Evolutionary conservation across 2,888 invertebrate genomes (phyloP).

Genomic region (Anarsia innoxiella): DNA sequence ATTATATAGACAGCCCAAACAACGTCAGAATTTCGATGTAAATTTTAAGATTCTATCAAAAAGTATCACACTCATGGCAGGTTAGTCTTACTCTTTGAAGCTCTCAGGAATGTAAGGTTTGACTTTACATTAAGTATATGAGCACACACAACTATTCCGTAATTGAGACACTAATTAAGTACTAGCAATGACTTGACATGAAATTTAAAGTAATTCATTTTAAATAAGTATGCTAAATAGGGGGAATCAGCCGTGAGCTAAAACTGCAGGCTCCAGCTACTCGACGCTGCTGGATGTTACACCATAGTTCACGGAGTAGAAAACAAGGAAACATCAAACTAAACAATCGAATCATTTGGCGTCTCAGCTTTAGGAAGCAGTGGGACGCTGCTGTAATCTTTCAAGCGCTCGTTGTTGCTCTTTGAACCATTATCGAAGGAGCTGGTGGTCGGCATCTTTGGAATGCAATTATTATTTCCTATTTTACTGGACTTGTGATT

Average conservation of each 20-base stretch:
- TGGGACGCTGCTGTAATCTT: constrained; percentile 69
- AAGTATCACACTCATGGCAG: constrained; percentile 25
- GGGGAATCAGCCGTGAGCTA: no score
- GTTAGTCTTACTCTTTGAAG: constrained; percentile 22
- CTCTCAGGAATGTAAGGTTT: constrained; percentile 24
- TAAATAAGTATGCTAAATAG: no score
- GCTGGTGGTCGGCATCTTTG: constrained; percentile 59
- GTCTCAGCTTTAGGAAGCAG: constrained; percentile 59
- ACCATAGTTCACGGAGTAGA: no score
- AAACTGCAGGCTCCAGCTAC: no score
- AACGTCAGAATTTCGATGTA: constrained; percentile 14
- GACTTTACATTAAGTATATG: no score
- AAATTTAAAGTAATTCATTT: no score
- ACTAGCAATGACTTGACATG: no score
- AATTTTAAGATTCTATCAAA: constrained; percentile 16
- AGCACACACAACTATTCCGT: no score
- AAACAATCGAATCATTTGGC: constrained; percentile 63
- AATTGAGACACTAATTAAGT: neutral
- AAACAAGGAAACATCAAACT: no score
- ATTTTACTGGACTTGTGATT: constrained; percentile 57
- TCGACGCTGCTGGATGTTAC: no score
- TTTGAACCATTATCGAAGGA: constrained; percentile 62
- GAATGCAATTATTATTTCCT: constrained; percentile 70
- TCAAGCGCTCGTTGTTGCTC: constrained; percentile 49
- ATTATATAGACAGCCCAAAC: neutral